phyloP scores from a whole-genome alignment of 1,140 invertebrate genomes.

The Heliconius congener region DNA sequence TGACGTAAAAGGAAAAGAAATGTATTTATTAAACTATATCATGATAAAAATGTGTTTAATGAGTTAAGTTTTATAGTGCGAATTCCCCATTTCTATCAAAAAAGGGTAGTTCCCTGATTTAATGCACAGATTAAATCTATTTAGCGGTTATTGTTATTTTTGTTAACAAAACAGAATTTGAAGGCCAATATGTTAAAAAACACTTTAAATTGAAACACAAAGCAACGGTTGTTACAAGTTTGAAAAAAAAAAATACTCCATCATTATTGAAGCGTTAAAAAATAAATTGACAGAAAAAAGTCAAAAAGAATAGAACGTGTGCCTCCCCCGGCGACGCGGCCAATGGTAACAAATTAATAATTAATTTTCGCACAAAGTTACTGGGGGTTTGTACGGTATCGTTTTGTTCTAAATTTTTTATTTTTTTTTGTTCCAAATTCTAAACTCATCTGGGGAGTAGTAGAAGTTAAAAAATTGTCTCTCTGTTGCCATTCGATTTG shows the following conservation, averaged over 20 bases:
- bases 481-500: conserved; percentile 41
- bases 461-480: conserved; percentile 71
- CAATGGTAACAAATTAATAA: conserved; percentile 41
- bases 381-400: conserved; percentile 61
- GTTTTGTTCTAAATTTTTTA: conserved; percentile 61
- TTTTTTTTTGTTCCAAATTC: conserved; percentile 69
- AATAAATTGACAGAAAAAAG: background rate
- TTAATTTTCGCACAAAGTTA: conserved; percentile 50
- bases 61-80: background rate
- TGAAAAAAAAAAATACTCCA: background rate
- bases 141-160: background rate
- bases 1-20: background rate
- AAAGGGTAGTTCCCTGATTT: background rate
- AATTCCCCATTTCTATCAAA: background rate
- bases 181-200: background rate
- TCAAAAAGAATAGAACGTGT: background rate
- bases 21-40: background rate
- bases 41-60: background rate
- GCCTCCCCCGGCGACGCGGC: conserved; percentile 33
- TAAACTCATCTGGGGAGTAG: conserved; percentile 61
- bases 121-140: background rate
- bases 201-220: background rate
- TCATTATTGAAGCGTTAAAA: conserved; percentile 14
- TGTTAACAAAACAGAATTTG: background rate
- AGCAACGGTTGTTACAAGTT: background rate